phyloP scores from a whole-genome alignment of 2,888 invertebrate species.

The Drosophila setosimentum region DNA sequence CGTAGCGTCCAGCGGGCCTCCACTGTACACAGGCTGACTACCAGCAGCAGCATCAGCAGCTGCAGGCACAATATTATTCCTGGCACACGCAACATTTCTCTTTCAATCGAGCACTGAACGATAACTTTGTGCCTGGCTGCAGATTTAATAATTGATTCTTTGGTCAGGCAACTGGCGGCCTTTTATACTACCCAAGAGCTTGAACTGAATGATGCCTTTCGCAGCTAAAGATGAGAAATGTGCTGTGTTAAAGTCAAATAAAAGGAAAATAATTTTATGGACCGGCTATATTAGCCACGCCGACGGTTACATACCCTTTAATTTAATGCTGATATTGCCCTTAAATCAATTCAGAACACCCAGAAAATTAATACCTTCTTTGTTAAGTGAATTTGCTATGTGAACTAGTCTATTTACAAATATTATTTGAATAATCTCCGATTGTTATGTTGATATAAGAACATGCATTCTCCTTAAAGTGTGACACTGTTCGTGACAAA shows the following conservation, averaged over 20 bases:
- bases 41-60: conserved; percentile 18
- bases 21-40: background rate
- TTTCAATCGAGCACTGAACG: conserved; percentile 25
- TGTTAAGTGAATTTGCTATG: background rate
- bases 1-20: conserved; percentile 47
- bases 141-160: conserved; percentile 70
- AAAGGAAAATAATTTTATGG: conserved; percentile 3
- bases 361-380: background rate
- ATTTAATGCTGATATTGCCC: background rate
- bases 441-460: background rate
- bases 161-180: conserved; percentile 30
- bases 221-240: conserved; percentile 50
- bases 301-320: background rate
- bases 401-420: background rate
- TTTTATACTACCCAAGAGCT: conserved; percentile 65
- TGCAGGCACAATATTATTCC: conserved; percentile 23
- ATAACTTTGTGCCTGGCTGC: conserved; percentile 47
- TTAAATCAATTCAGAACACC: background rate
- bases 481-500: background rate
- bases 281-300: too few relatives aligned
- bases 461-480: background rate
- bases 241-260: conserved; percentile 11
- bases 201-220: conserved; percentile 9
- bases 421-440: background rate
- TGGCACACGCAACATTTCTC: conserved; percentile 12